phyloP scores from a whole-genome alignment of 1,140 invertebrate species.

The Melanaphis sacchari region DNA sequence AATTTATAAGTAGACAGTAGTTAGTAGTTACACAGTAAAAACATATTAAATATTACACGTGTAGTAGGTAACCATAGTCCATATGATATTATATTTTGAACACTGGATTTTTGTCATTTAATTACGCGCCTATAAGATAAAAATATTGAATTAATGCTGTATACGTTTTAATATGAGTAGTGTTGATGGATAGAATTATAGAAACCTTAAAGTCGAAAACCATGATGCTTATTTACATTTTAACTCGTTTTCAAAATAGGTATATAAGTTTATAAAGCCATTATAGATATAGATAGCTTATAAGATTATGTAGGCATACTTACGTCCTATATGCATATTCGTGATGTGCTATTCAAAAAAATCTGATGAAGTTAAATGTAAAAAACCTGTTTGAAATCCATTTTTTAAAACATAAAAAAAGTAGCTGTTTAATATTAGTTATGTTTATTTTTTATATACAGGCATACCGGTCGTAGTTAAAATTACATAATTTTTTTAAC shows the following conservation, averaged over 20 bases:
- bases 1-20: no score
- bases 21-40: neutral
- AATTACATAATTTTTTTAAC: neutral
- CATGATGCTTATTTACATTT: neutral
- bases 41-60: neutral
- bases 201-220: neutral
- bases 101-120: neutral
- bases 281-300: neutral
- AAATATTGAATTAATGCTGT: neutral
- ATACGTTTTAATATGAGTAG: neutral
- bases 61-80: neutral
- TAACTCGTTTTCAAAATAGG: neutral
- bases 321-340: neutral
- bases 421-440: neutral
- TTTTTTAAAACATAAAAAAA: neutral
- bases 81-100: neutral
- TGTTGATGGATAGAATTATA: neutral
- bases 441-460: neutral
- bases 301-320: neutral
- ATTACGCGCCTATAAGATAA: neutral
- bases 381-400: neutral
- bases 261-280: neutral
- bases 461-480: neutral
- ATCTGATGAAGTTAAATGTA: neutral
- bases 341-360: neutral